phyloP scores from a whole-genome alignment of 2,113 vertebrate species.

The Rousettus leschenaultii region DNA sequence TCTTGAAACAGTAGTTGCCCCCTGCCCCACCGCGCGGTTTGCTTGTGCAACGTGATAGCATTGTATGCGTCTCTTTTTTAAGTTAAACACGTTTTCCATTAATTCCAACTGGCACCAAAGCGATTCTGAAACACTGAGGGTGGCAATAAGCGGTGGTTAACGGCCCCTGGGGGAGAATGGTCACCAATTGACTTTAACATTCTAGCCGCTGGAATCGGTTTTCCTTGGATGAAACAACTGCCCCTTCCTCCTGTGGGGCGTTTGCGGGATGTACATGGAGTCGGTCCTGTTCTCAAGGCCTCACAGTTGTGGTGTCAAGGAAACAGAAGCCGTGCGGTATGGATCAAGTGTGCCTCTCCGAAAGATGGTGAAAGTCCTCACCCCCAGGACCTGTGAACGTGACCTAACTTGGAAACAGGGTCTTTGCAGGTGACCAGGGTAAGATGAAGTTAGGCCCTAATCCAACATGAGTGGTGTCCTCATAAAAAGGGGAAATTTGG shows the following conservation, averaged over 20 bases:
- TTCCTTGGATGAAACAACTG: background rate
- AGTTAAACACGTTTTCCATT: slow-evolving; percentile 54
- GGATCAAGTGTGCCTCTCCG: background rate
- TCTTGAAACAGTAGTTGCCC: slow-evolving; percentile 51
- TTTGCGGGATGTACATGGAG: fast-evolving
- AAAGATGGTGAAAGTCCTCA: background rate
- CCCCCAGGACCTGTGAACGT: background rate
- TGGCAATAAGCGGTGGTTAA: background rate
- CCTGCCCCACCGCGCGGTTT: background rate
- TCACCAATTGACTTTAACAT: background rate
- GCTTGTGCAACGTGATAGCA: slow-evolving; percentile 30
- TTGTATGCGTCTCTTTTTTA: background rate
- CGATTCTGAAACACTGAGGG: background rate
- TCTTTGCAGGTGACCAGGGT: background rate
- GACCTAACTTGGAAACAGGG: background rate
- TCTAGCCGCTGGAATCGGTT: background rate
- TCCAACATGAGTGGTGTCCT: background rate
- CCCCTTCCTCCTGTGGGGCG: background rate
- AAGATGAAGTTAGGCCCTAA: background rate
- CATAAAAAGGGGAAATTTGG: background rate
- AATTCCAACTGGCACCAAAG: slow-evolving; percentile 41
- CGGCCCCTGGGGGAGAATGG: background rate
- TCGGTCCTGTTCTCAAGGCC: background rate
- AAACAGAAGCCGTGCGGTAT: background rate
- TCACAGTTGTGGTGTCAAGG: background rate